Conservation (phyloP, 2,888 invertebrate species). For the Alcis repandata region DNA sequence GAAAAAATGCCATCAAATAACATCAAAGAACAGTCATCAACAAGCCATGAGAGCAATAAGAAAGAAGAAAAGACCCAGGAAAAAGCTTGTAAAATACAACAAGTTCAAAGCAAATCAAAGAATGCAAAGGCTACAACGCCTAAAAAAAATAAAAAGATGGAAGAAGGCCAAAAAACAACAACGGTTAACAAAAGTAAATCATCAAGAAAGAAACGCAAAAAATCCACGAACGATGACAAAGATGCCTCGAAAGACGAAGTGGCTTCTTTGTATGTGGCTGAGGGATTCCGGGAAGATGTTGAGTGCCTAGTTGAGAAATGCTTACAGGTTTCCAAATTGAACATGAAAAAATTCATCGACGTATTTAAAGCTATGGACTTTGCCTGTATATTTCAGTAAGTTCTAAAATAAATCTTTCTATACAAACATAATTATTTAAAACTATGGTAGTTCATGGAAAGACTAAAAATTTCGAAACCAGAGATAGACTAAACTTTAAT, state of each 20-base stretch:
- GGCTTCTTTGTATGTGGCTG: constrained; percentile 64
- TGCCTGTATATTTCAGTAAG: constrained; percentile 69
- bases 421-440: no score
- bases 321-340: constrained; percentile 55
- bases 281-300: constrained; percentile 75
- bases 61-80: neutral
- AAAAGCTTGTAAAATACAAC: no score
- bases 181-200: neutral
- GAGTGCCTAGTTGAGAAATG: constrained; percentile 71
- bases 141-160: neutral
- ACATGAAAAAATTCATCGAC: constrained; percentile 66
- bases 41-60: no score
- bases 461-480: no score
- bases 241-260: constrained; percentile 21
- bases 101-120: neutral
- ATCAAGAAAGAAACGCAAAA: neutral
- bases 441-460: no score
- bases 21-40: no score
- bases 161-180: neutral
- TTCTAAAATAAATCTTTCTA: constrained; percentile 30
- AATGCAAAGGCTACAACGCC: no score
- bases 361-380: constrained; percentile 76
- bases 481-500: no score
- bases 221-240: neutral
- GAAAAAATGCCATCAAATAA: neutral